phyloP scores from a whole-genome alignment of 2,888 invertebrate species.

The Lydus trimaculatus region DNA sequence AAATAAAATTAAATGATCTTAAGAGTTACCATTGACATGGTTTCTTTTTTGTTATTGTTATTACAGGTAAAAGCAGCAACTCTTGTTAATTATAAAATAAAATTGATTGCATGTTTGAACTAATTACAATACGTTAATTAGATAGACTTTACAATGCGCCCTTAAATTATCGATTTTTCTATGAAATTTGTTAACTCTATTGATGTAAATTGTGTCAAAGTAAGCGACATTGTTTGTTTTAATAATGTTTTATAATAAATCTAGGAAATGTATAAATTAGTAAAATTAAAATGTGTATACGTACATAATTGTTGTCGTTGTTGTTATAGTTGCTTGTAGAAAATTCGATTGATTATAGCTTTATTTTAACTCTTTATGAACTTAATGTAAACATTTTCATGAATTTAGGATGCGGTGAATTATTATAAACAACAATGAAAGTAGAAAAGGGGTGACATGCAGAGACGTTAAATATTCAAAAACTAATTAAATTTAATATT shows the following conservation, averaged over 20 bases:
- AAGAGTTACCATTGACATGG: neutral
- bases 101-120: constrained; percentile 1
- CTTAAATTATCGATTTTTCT: constrained; percentile 7
- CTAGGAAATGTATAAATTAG: neutral
- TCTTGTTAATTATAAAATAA: constrained; percentile 9
- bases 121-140: constrained; percentile 2
- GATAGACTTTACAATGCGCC: constrained; percentile 5
- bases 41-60: neutral
- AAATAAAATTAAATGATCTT: neutral
- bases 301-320: neutral
- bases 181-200: neutral
- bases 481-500: neutral
- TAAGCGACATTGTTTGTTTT: neutral
- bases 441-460: neutral
- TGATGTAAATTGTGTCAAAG: neutral
- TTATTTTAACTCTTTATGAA: neutral
- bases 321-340: neutral
- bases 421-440: neutral
- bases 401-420: neutral
- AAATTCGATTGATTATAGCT: constrained; percentile 4
- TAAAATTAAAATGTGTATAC: neutral
- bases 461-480: neutral
- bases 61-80: neutral
- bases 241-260: neutral
- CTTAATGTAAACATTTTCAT: neutral